Conservation (phyloP, 2,113 vertebrate genomes). For the Orthonyx spaldingii region DNA sequence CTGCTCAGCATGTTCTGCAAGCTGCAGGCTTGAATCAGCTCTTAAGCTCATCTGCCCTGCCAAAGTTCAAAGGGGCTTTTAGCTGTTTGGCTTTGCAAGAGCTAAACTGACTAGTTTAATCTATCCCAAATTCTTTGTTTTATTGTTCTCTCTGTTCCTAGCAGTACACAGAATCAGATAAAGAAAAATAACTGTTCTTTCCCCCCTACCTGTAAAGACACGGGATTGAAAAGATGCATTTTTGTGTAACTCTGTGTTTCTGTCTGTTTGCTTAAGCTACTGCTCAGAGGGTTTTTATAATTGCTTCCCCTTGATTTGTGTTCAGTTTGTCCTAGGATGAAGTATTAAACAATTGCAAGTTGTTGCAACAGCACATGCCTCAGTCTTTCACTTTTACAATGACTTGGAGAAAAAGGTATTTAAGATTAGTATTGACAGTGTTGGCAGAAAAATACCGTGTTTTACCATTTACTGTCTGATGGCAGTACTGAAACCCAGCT, state of each 20-base stretch:
- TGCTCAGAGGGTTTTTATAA: neutral
- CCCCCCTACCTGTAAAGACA: neutral
- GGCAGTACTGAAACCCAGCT: neutral
- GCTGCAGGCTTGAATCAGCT: neutral
- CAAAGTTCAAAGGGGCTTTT: neutral
- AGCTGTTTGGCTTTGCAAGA: neutral
- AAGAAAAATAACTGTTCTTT: neutral
- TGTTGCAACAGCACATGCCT: neutral
- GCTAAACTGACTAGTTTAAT: neutral
- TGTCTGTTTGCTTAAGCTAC: neutral
- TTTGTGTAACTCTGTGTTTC: neutral
- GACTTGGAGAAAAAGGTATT: neutral
- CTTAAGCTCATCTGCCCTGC: neutral
- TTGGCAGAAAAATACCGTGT: neutral
- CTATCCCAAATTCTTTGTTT: neutral
- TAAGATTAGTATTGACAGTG: neutral
- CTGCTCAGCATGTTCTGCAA: neutral
- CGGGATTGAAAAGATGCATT: neutral
- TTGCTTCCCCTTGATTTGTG: neutral
- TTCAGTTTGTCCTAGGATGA: neutral
- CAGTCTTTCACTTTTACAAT: neutral
- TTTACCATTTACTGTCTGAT: rapidly evolving
- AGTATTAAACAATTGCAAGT: neutral
- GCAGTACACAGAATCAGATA: neutral
- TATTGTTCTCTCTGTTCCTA: neutral